Evolutionary conservation across 2,888 invertebrate genomes (phyloP), one percentile per base, ranked within the genome.

Genomic region (Galeruca laticollis): DNA sequence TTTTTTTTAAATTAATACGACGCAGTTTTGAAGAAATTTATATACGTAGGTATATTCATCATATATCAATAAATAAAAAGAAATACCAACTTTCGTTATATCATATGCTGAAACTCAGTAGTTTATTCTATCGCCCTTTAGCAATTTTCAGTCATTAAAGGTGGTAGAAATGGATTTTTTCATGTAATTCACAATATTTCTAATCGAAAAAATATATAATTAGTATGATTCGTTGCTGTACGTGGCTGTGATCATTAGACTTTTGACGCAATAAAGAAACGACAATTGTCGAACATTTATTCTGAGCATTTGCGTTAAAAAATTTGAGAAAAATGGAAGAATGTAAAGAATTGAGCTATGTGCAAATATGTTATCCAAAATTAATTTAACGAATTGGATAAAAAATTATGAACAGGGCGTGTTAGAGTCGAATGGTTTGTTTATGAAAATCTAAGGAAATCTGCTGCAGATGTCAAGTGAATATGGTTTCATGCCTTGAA

Each of bases 291-390:
- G 21, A 54, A 54, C 52, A 54, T 54, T 54, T 54, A 20, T 26
- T 54, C 2, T 5, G 21, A 54, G 52, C 6, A 54, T 54, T 54
- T 54, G 52, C 52, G 9, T 26, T 54, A 54, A 54, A 54, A 20
- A 54, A 54, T 54, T 54, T 54, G 26, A 54, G 52, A 54, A 54
- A 11, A 54, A 54, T 54, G 26, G 9, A 54, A 54, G 18, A 26
- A n/a, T 51, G 20, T 18, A 51, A 51, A 51, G 51, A 18, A 18
- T 51, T 51, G 51, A 18, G 51, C 15, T 18, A 51, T 15, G 18
- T 51, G 51, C 51, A 51, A 51, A 51, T 51, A 51, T 51, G 51
- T 51, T 18, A 18, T 51, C 51, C 51, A 51, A 51, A 51, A 15
- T 51, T 51, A 51, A 51, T 51, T 51, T 51, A 51, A 51, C 51